A percentile compares a stretch with the other conserved stretches of the same genome.
Conservation (phyloP, 1,140 invertebrate genomes). For the Drosophila rufa region DNA sequence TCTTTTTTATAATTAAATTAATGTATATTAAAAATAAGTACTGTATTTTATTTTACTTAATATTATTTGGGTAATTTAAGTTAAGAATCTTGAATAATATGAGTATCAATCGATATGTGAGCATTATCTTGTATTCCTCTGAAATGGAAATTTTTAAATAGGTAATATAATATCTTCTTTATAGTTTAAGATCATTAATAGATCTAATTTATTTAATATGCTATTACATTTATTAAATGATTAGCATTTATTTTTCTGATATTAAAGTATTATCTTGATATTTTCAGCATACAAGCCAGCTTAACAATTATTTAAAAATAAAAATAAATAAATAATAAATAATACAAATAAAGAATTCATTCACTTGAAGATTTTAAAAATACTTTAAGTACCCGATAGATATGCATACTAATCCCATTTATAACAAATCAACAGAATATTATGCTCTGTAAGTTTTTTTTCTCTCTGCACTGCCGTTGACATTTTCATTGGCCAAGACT, state of each 20-base stretch:
- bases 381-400: background rate
- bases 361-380: background rate
- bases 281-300: too few species aligned
- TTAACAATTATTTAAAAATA: too few species aligned
- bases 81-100: too few species aligned
- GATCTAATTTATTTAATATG: background rate
- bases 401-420: background rate
- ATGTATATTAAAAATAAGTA: background rate
- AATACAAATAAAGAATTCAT: too few species aligned
- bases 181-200: too few species aligned
- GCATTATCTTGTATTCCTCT: too few species aligned
- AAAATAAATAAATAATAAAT: background rate
- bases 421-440: background rate
- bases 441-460: background rate
- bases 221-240: background rate
- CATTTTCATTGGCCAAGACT: constrained; percentile 48
- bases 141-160: too few species aligned
- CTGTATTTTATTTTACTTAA: too few species aligned
- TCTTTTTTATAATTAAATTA: background rate
- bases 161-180: too few species aligned
- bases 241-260: background rate
- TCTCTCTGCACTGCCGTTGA: constrained; percentile 14
- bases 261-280: background rate
- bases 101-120: too few species aligned
- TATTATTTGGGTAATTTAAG: too few species aligned